Conservation (phyloP, 2,113 vertebrate genomes). For the Xiphophorus couchianus region DNA sequence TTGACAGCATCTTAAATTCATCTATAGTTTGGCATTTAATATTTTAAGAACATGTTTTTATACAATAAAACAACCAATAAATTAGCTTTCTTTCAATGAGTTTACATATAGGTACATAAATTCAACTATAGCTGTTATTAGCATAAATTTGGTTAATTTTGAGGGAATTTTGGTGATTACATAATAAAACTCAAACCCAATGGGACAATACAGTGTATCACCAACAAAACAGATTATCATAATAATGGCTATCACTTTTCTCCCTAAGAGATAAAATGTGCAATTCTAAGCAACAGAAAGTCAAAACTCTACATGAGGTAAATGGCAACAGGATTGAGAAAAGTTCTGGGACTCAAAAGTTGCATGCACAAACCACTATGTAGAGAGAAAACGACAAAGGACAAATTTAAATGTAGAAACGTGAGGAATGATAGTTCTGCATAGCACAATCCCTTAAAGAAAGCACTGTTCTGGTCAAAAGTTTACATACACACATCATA, state of each 20-base stretch:
- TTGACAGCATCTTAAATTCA: neutral
- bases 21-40: neutral
- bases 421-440: constrained; percentile 62
- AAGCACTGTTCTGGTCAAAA: neutral
- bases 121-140: constrained; percentile 23
- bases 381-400: constrained; percentile 3
- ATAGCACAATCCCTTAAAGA: constrained; percentile 52
- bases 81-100: neutral
- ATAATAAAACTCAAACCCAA: neutral
- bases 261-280: constrained; percentile 33
- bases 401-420: constrained; percentile 2
- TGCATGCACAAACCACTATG: constrained; percentile 17
- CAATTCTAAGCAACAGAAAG: constrained; percentile 29
- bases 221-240: neutral
- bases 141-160: neutral
- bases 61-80: neutral
- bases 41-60: constrained; percentile 1
- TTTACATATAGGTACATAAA: constrained; percentile 1
- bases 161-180: constrained; percentile 11
- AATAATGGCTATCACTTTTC: neutral
- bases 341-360: constrained; percentile 19
- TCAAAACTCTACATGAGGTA: constrained; percentile 43
- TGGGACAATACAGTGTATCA: constrained; percentile 1
- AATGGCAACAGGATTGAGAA: constrained; percentile 23
- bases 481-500: neutral